Percentiles rank a stretch among this genome's conserved stretches.
Evolutionary conservation across 2,888 invertebrate species (phyloP).

Genomic region (Caradrina kadenii): DNA sequence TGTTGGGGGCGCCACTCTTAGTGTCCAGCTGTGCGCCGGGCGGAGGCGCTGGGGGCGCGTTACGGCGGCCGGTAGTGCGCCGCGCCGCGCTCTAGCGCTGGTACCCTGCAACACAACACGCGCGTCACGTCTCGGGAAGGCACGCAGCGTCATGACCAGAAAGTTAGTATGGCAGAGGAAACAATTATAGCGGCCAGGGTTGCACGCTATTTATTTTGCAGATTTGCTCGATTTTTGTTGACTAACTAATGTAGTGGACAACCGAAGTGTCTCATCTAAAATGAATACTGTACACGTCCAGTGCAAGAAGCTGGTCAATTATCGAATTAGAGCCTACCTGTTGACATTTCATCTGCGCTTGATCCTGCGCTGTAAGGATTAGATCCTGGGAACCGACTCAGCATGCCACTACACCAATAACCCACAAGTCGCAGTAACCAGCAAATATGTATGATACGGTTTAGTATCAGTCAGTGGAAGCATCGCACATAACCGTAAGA

Average conservation of each 20-base stretch:
- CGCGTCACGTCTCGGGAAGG: background rate
- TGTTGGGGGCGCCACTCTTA: background rate
- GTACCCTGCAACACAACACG: slow-evolving; percentile 77
- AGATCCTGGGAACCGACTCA: background rate
- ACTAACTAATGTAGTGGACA: background rate
- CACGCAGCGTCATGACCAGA: background rate
- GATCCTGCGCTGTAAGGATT: slow-evolving; percentile 2
- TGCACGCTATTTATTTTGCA: background rate
- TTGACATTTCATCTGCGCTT: background rate
- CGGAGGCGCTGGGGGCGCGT: slow-evolving; percentile 8
- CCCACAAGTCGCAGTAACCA: slow-evolving; percentile 11
- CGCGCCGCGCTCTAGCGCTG: slow-evolving; percentile 80
- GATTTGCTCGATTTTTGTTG: background rate
- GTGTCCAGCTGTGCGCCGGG: background rate
- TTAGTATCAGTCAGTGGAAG: slow-evolving; percentile 16
- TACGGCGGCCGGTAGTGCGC: slow-evolving; percentile 75
- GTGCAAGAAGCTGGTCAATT: background rate
- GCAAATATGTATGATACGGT: slow-evolving; percentile 20
- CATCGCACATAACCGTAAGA: slow-evolving; percentile 63
- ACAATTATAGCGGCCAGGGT: too few species aligned
- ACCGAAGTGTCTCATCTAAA: background rate
- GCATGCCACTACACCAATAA: background rate
- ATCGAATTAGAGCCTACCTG: too few species aligned
- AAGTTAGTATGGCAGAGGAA: background rate
- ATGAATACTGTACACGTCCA: background rate